Conservation (phyloP, 2,797 vertebrate genomes). For the Pangasius larnaudii region DNA sequence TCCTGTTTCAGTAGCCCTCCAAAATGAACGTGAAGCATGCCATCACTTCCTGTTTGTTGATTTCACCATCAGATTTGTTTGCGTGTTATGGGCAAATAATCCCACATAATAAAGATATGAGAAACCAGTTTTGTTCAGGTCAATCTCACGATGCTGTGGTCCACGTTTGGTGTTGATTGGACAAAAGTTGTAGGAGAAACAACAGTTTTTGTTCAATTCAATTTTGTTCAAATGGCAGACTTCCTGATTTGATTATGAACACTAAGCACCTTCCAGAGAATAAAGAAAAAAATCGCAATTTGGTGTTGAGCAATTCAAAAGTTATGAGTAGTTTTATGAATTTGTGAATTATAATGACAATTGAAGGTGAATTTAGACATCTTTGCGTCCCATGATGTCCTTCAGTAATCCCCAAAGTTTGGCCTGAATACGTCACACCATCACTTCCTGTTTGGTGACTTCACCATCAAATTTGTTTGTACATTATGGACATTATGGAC, state of each 20-base stretch:
- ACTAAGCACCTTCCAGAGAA: background rate
- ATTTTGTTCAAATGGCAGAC: background rate
- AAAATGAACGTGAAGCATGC: too few relatives aligned
- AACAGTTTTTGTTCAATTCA: background rate
- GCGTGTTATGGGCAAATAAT: background rate
- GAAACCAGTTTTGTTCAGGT: background rate
- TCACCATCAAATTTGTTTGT: background rate
- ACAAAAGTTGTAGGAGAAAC: background rate
- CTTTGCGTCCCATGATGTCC: background rate
- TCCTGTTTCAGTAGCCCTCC: too few relatives aligned
- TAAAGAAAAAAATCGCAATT: background rate
- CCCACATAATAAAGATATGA: background rate
- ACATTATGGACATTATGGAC: background rate
- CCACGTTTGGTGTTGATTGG: background rate
- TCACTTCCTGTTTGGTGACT: background rate
- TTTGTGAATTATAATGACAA: background rate
- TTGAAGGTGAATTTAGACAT: background rate
- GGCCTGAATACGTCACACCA: background rate
- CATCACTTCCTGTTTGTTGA: too few relatives aligned
- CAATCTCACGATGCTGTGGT: background rate
- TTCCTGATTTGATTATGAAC: background rate
- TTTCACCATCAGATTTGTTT: background rate
- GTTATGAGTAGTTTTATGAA: background rate
- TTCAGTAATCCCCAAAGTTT: background rate
- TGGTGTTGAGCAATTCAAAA: background rate